Evolutionary conservation across 2,888 invertebrate species (phyloP).

Genomic region (Pammene fasciana): DNA sequence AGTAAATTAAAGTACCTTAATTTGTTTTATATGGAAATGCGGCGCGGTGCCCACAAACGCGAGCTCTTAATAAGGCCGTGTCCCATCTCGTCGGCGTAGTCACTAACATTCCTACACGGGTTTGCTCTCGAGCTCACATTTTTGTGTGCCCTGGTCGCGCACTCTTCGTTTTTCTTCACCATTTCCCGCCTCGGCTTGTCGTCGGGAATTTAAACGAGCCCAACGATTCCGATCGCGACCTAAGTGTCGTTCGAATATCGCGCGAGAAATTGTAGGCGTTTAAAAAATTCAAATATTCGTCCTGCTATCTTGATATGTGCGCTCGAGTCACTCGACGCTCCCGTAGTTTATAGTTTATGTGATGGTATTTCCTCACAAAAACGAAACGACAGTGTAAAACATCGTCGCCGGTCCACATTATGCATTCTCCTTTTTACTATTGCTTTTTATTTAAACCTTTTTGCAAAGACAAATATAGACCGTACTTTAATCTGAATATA

Average conservation of each 20-base stretch:
- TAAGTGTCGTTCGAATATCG: slow-evolving; percentile 58
- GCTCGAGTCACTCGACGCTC: slow-evolving; percentile 44
- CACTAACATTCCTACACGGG: slow-evolving; percentile 75
- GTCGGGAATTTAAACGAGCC: slow-evolving; percentile 74
- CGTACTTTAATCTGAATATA: slow-evolving; percentile 9
- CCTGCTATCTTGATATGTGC: slow-evolving; percentile 41
- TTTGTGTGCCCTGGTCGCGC: slow-evolving; percentile 61
- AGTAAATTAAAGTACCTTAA: slow-evolving; percentile 47
- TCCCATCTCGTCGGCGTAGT: slow-evolving; percentile 65
- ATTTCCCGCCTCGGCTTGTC: slow-evolving; percentile 73
- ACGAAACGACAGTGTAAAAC: slow-evolving; percentile 32
- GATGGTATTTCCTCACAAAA: slow-evolving; percentile 51
- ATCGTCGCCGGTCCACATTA: slow-evolving; percentile 26
- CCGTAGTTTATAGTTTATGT: slow-evolving; percentile 50
- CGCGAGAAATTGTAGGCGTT: slow-evolving; percentile 60
- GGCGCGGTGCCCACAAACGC: slow-evolving; percentile 64
- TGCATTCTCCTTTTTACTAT: slow-evolving; percentile 21
- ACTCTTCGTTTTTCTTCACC: slow-evolving; percentile 66
- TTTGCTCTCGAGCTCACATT: slow-evolving; percentile 69
- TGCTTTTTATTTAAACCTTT: slow-evolving; percentile 21
- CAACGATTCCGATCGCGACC: slow-evolving; percentile 63
- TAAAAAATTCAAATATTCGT: slow-evolving; percentile 49
- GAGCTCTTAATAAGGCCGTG: slow-evolving; percentile 72
- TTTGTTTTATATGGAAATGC: slow-evolving; percentile 70
- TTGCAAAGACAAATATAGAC: slow-evolving; percentile 16